Conservation (phyloP, 2,113 vertebrate species). For the Sakesphorus luctuosus region DNA sequence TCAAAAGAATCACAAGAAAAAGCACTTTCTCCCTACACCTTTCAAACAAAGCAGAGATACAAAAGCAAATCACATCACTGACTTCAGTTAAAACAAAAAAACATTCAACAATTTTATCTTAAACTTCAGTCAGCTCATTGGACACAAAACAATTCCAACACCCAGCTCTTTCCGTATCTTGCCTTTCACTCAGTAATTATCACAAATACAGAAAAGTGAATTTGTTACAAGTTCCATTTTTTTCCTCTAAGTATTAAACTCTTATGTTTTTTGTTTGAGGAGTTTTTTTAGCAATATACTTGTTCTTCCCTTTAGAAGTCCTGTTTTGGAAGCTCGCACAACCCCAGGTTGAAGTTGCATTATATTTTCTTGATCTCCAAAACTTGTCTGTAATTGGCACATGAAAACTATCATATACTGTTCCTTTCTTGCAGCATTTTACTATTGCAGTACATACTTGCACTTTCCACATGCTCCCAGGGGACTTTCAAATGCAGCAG, state of each 20-base stretch:
- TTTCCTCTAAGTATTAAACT: neutral
- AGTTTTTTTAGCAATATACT: neutral
- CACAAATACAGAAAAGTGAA: neutral
- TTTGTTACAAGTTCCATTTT: fast-evolving
- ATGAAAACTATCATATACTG: neutral
- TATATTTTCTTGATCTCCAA: neutral
- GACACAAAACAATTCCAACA: neutral
- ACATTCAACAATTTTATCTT: neutral
- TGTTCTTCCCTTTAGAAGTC: neutral
- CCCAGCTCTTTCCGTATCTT: neutral
- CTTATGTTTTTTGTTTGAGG: neutral
- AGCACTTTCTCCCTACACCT: neutral
- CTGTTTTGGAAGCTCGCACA: neutral
- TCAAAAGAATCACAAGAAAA: neutral
- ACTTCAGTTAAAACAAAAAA: neutral
- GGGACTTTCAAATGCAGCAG: neutral
- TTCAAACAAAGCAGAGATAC: neutral
- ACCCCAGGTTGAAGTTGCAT: neutral
- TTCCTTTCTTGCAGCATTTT: neutral
- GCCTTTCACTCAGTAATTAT: neutral
- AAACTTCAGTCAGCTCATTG: neutral
- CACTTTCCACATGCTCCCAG: neutral
- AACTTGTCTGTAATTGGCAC: neutral
- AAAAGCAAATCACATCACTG: neutral
- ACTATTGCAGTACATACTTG: neutral